Base-by-base conservation (phyloP, 2,113 vertebrate genomes). In the Atherinomorus stipes region DNA sequence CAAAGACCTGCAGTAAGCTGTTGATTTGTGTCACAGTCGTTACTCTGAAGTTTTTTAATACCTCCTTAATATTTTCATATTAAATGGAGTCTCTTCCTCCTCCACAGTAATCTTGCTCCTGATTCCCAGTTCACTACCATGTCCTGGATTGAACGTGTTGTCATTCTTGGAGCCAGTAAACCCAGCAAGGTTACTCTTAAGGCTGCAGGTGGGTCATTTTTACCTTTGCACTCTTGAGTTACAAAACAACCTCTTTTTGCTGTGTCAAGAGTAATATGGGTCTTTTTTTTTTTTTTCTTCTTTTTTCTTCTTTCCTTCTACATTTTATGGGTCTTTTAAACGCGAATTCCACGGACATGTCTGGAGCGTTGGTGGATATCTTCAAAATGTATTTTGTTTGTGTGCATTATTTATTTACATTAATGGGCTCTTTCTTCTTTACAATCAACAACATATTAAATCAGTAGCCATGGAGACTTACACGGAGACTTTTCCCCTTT, bases 91-190 rank as follows among this genome's bases (percentile, higher is more conserved):
- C 5, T 28, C n/a, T 71, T 25, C 10, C 67, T 34, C 16, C 21
- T 66, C 22, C 25, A 65, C 77, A 98, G 96, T 53, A 93, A 95
- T 21, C 86, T 95, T 16, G 93, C 92, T 50, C 86, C 92, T 40
- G 92, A 86, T 57, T 92, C 95, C 64, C 86, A 92, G 58, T 95
- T 95, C 88, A 90, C 93, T 44, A 96, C 95, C 0, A 71, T 50
- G 2, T 82, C 95, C 37, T 97, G 95, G 95, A 89, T 97, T 23
- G 96, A 98, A 80, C 93, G 93, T 2, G 87, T 98, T 11, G 61
- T 97, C 26, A 91, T 98, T 64, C 80, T 98, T 45, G 96, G 96
- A 64, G 93, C 93, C 1, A 88, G 90, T 68, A 95, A 93, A 51
- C 96, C 96, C 12, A 91, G 89, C 5, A 88, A 92, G 0, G 92